Evolutionary conservation across 2,113 vertebrate genomes (phyloP).

Genomic region (Mustelus asterias): DNA sequence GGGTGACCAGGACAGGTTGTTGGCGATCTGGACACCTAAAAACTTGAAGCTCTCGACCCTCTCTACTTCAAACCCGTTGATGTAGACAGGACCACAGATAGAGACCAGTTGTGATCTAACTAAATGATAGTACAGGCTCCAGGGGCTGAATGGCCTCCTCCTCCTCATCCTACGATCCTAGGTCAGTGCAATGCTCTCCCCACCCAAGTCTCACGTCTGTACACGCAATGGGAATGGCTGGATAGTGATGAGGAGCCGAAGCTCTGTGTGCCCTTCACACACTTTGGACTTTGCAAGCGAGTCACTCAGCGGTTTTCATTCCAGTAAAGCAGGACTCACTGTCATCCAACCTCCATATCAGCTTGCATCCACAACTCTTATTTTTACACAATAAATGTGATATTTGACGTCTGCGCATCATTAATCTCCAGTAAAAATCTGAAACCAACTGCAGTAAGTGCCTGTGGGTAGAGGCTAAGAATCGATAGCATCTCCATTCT

Average conservation of each 20-base stretch:
- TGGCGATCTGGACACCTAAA: too few relatives aligned
- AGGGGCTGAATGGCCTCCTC: not conserved
- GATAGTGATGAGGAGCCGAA: not conserved
- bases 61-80: too few relatives aligned
- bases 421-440: slow-evolving; percentile 26
- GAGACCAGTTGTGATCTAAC: not conserved
- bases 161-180: not conserved
- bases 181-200: not conserved
- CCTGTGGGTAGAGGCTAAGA: not conserved
- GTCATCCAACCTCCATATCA: not conserved
- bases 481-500: not conserved
- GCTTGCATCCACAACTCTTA: slow-evolving; percentile 29
- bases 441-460: not conserved
- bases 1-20: too few relatives aligned
- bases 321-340: not conserved
- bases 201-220: not conserved
- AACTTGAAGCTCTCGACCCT: too few relatives aligned
- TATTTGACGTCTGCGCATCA: slow-evolving; percentile 27
- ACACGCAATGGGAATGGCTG: not conserved
- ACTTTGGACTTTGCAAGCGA: not conserved
- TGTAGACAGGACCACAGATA: too few relatives aligned
- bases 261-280: not conserved
- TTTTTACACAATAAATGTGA: slow-evolving; percentile 29
- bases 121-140: not conserved
- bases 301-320: slow-evolving; percentile 10